Conservation (phyloP, 2,888 invertebrate species). For the Terebella lapidaria region DNA sequence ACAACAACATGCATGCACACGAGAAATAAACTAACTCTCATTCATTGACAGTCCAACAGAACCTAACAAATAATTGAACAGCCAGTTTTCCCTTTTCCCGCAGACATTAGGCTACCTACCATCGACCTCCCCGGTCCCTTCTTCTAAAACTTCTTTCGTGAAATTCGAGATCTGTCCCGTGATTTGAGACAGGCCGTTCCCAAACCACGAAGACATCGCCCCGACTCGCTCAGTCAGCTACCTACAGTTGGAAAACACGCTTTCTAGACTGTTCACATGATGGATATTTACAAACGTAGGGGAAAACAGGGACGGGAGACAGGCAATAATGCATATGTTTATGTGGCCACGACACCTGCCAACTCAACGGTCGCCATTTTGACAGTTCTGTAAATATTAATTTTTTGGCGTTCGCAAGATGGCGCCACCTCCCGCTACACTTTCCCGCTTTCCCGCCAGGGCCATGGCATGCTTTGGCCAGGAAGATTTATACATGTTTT, state of each 20-base stretch:
- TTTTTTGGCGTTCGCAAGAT: neutral
- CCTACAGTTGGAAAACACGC: neutral
- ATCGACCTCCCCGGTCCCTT: conserved; percentile 63
- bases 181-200: conserved; percentile 58
- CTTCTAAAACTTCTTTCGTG: conserved; percentile 82
- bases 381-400: neutral
- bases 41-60: no score
- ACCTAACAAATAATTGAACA: no score
- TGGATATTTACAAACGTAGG: neutral
- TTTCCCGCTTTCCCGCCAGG: no score
- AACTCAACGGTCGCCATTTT: conserved; percentile 5
- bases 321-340: neutral
- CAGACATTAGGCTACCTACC: no score
- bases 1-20: no score
- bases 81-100: no score
- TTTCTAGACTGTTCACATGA: neutral
- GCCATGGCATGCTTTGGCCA: no score
- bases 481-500: no score
- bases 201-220: conserved; percentile 52
- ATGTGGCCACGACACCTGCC: neutral
- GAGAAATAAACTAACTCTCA: no score
- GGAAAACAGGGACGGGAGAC: neutral
- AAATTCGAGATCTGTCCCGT: conserved; percentile 82
- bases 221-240: neutral
- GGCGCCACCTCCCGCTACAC: conserved; percentile 1